Base-by-base conservation (phyloP, 2,888 invertebrate species). In the Malachius bipustulatus region DNA sequence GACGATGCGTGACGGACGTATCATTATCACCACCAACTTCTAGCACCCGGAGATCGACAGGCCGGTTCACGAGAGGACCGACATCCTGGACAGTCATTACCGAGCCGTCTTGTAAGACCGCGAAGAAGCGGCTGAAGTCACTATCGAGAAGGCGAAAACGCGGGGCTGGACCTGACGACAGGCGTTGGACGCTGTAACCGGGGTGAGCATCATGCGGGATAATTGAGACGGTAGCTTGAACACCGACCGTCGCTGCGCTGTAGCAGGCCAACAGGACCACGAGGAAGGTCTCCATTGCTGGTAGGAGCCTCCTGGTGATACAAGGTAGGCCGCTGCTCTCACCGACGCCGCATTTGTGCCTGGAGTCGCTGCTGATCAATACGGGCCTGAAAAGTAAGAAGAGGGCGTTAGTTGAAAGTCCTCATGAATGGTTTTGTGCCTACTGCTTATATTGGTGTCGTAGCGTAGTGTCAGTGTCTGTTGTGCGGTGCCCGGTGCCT, bases 21-120 rank as follows among this genome's bases (percentile, higher is more conserved):
- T 83, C 84, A 45, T 73, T 73, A 58, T 84, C 85, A 3, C 80
- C 78, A 31, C 80, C 75, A 57, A 87, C 82, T 56, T 88, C 87
- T 36, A 87, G 65, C 12, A 89, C 77, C 34, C 85, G 74, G 38
- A 89, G 70, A 56, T 84, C 79, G 14, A 89, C 78, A 1, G 84
- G 83, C 45, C 76, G 74, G 58, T 88, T 80, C 40, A 87, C 75
- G 41, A 90, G 65, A 9, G 87, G 83, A 34, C 78, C 75, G 27
- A 90, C 71, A 55, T 88, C 85, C 26, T 84, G 77, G 14, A 87
- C 89, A 30, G 89, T 89, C 88, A 90, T 91, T 37, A 91, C 77
- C 37, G 88, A 74, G 34, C 90, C 90, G 60, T 88, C 82, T 46
- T 81, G 78, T 37, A 90, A 72, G 46, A 90, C 78, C 6, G 90